Percentiles rank a stretch among this genome's conserved stretches.
Conservation (phyloP, 2,888 invertebrate genomes). For the Cryptophagus acutangulus region DNA sequence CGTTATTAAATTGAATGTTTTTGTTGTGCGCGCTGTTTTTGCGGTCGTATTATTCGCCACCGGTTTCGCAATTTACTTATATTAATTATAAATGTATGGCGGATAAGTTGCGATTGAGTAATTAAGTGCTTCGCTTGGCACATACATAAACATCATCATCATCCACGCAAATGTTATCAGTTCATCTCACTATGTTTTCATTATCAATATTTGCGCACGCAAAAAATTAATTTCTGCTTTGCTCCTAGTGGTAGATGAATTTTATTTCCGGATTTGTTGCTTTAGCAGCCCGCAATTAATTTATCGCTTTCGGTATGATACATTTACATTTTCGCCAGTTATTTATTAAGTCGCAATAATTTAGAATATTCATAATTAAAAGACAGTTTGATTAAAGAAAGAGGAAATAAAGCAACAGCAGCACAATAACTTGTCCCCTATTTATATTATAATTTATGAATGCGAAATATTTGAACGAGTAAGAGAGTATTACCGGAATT, state of each 20-base stretch:
- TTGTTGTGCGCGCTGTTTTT: slow-evolving; percentile 14
- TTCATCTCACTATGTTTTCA: slow-evolving; percentile 2
- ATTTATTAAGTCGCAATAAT: slow-evolving; percentile 6
- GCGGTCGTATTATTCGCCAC: slow-evolving; percentile 21
- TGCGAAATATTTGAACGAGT: slow-evolving; percentile 31
- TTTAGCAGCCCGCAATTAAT: too few species aligned
- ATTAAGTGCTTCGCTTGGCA: slow-evolving; percentile 21
- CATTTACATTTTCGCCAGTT: too few species aligned
- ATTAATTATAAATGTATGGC: too few species aligned
- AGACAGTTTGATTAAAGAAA: slow-evolving; percentile 37
- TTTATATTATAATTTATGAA: slow-evolving; percentile 32
- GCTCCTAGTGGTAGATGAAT: too few species aligned
- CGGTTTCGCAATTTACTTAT: slow-evolving; percentile 24
- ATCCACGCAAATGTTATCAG: slow-evolving; percentile 22
- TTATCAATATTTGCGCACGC: too few species aligned
- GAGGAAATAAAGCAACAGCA: slow-evolving; percentile 22
- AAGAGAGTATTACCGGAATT: slow-evolving; percentile 39
- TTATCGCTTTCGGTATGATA: too few species aligned
- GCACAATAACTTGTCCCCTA: too few species aligned
- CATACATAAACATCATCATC: slow-evolving; percentile 14
- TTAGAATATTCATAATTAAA: slow-evolving; percentile 26
- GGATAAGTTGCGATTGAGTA: slow-evolving; percentile 25
- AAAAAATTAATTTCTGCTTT: too few species aligned
- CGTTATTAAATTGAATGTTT: slow-evolving; percentile 13
- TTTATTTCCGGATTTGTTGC: too few species aligned